phyloP scores from a whole-genome alignment of 2,113 vertebrate species.

The Phrynosoma blainvillii region DNA sequence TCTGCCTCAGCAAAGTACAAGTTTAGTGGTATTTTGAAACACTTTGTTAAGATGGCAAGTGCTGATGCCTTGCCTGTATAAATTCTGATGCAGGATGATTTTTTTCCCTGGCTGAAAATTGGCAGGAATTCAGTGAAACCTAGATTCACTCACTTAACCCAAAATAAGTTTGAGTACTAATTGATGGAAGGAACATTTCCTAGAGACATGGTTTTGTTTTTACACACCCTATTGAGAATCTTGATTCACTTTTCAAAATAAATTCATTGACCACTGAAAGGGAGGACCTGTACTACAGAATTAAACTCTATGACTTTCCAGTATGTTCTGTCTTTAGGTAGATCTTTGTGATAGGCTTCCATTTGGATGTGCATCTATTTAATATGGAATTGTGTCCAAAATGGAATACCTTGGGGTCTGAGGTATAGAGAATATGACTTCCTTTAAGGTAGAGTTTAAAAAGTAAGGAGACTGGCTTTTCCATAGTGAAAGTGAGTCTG shows the following conservation, averaged over 20 bases:
- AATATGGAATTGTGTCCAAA: background rate
- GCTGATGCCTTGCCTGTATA: conserved; percentile 3
- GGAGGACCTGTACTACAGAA: background rate
- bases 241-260: background rate
- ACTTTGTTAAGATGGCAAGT: background rate
- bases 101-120: background rate
- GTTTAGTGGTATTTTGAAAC: background rate
- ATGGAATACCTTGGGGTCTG: background rate
- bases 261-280: background rate
- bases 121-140: background rate
- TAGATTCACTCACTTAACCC: background rate
- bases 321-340: background rate
- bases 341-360: background rate
- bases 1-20: background rate
- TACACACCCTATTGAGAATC: background rate
- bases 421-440: background rate
- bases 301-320: background rate
- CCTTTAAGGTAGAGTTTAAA: background rate
- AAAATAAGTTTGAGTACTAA: background rate
- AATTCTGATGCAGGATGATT: background rate
- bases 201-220: background rate
- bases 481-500: background rate
- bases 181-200: background rate
- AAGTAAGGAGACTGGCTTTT: background rate
- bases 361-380: background rate